Evolutionary conservation across 2,113 vertebrate genomes (phyloP), one percentile per base, ranked within the genome.

Genomic region (Gobio gobio): DNA sequence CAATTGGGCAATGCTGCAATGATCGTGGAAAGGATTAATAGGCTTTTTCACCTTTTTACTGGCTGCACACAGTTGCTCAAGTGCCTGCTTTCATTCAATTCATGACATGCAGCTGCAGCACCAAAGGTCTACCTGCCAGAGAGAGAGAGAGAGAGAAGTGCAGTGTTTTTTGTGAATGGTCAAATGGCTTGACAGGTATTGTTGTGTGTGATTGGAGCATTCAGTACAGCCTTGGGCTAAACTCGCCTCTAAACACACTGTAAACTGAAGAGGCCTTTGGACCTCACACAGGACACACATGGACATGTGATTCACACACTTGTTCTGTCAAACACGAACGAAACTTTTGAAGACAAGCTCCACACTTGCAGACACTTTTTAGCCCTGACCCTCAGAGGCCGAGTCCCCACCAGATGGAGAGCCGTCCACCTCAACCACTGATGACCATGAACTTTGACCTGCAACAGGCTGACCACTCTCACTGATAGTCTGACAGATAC

Each of bases 151-250:
- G 82, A 29, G 26, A 70, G 68, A 33, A 77, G 22, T 16, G 59
- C 70, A 72, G 24, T 7, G 20, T 63, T 81, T 29, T 54, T 86
- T 85, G 78, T 82, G 14, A 66, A 78, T 64, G 51, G 43, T 85
- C 40, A 87, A 87, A 86, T 78, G 78, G 61, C 63, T 83, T 86
- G 76, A 87, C 86, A 86, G 73, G 72, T 86, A 84, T 89, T 89
- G 82, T 84, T 82, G 47, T 45, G 72, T 47, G 78, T 89, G 84
- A 82, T 86, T 84, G 84, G 63, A 45, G 33, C 78, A 86, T 87
- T 89, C 80, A 86, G 9, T 73, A 29, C 18, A 80, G 26, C 43
- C 45, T 24, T 51, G 80, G 36, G n/a, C 13, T n/a, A 78, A 75
- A 16, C 59, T 61, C 80, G 58, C 58, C 12, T 78, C 40, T 54